Evolutionary conservation across 2,888 invertebrate genomes (phyloP).

Genomic region (Sphaerophoria rueppellii): DNA sequence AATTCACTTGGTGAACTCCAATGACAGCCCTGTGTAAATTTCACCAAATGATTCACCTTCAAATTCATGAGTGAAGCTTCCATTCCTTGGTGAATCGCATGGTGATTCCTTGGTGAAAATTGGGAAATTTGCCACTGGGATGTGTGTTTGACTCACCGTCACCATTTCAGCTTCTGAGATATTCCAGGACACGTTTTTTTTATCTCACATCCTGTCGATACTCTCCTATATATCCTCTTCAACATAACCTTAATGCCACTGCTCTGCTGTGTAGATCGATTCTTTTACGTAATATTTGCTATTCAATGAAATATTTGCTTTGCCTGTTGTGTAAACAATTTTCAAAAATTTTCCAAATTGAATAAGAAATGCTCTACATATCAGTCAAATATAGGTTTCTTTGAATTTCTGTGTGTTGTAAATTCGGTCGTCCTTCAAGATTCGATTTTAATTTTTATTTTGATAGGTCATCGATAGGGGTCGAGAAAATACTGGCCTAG

Average conservation of each 20-base stretch:
- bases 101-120: no score
- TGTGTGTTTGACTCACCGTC: neutral
- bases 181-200: slow-evolving; percentile 24
- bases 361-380: slow-evolving; percentile 44
- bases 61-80: no score
- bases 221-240: neutral
- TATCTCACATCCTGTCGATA: slow-evolving; percentile 20
- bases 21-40: no score
- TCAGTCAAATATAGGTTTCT: slow-evolving; percentile 30
- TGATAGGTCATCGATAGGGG: neutral
- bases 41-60: no score
- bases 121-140: no score
- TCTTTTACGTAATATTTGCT: slow-evolving; percentile 52
- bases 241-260: neutral
- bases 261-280: slow-evolving; percentile 14
- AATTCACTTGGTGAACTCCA: no score
- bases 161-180: neutral
- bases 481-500: neutral
- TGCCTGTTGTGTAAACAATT: slow-evolving; percentile 61
- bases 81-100: no score
- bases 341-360: slow-evolving; percentile 54
- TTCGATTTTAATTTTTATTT: slow-evolving; percentile 8
- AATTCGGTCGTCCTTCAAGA: slow-evolving; percentile 20
- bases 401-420: slow-evolving; percentile 8
- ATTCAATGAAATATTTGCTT: slow-evolving; percentile 64